Evolutionary conservation across 2,113 vertebrate species (phyloP).

Genomic region (Salvelinus namaycush): DNA sequence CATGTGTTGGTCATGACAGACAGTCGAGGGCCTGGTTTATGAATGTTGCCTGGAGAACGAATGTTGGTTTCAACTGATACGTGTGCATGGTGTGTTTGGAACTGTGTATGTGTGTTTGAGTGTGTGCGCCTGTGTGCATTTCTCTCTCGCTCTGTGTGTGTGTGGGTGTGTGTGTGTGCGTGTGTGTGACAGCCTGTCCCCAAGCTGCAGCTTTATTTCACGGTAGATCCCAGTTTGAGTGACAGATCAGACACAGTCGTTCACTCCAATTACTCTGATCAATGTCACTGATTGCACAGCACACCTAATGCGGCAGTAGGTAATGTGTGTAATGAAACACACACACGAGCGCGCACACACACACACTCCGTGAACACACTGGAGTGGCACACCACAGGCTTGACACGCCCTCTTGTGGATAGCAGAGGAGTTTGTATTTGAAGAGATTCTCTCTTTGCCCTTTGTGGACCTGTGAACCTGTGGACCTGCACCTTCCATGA

Average conservation of each 20-base stretch:
- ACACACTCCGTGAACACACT: background rate
- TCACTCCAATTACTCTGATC: conserved; percentile 16
- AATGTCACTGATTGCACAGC: conserved; percentile 19
- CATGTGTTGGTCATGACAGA: background rate
- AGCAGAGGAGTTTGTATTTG: background rate
- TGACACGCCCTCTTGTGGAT: conserved; percentile 49
- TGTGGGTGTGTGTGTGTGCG: background rate
- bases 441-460: too few species aligned
- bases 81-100: too few species aligned
- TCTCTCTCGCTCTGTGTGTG: background rate
- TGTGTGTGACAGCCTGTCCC: background rate
- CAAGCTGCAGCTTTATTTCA: background rate
- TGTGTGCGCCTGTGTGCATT: background rate
- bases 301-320: conserved; percentile 14
- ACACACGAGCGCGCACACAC: background rate
- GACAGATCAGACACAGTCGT: background rate
- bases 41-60: too few species aligned
- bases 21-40: background rate
- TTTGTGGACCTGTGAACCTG: background rate
- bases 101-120: background rate
- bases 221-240: background rate
- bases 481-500: too few species aligned
- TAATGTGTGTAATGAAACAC: conserved; percentile 18
- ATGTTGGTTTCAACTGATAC: background rate
- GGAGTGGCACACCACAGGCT: too few species aligned